Evolutionary conservation across 2,797 vertebrate species (phyloP).

Genomic region (Smutsia gigantea): DNA sequence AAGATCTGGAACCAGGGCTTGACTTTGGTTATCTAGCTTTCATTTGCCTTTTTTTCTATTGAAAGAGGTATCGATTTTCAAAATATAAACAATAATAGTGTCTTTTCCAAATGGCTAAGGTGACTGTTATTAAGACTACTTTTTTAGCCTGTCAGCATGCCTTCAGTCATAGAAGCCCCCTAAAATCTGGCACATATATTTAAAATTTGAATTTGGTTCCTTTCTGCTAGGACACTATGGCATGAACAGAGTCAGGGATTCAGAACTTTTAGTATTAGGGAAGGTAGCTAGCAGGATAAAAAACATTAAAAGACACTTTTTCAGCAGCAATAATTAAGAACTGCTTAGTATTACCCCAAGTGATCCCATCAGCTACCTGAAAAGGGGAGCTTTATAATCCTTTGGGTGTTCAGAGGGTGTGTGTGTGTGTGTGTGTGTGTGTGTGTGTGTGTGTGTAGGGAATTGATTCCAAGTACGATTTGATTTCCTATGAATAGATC

Average conservation of each 20-base stretch:
- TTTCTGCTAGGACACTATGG: not conserved
- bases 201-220: slow-evolving; percentile 15
- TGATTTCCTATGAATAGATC: not conserved
- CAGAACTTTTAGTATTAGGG: not conserved
- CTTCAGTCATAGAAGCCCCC: not conserved
- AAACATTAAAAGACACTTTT: not conserved
- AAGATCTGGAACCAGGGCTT: not conserved
- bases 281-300: not conserved
- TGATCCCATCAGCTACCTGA: not conserved
- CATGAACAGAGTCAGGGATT: not conserved
- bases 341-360: not conserved
- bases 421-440: not conserved
- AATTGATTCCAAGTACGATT: not conserved
- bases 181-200: not conserved
- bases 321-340: not conserved
- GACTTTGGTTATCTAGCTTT: slow-evolving; percentile 43
- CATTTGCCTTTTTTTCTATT: not conserved
- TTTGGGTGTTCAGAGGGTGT: not conserved
- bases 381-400: not conserved
- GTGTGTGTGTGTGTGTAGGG: not conserved
- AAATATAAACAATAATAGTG: not conserved
- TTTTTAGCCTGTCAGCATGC: not conserved
- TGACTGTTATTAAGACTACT: not conserved
- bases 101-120: not conserved
- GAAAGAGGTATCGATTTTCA: slow-evolving; percentile 13